Evolutionary conservation across 2,797 vertebrate species (phyloP), one percentile per base, ranked within the genome.

Genomic region (Galago senegalensis): DNA sequence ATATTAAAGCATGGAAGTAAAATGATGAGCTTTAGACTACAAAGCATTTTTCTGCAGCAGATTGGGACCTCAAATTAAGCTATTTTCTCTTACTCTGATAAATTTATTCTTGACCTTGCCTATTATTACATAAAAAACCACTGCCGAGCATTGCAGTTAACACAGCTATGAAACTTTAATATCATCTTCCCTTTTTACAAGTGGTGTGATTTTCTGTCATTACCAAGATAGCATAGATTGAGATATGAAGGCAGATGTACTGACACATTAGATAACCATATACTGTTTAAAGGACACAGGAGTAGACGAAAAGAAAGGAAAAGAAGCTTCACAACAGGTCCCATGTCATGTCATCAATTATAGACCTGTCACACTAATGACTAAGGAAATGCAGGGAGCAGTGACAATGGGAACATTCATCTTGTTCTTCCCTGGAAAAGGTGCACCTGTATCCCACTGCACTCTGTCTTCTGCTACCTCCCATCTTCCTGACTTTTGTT

Each of bases 361-460:
- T 73, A 94, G 87, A 87, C 67, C 91, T 98, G 98, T 98, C 98
- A 98, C 96, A 95, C 97, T 99, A 99, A 99, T 98, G 98, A 98
- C 96, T 95, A 89, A 49, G n/a, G 97, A 98, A 98, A 98, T 94
- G 96, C 98, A 98, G 73, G 86, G 96, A 98, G 93, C 95, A 3
- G 95, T 89, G 97, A 98, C 98, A 98, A 98, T 97, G 97, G 97
- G 96, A 93, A 97, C 98, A 99, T 99, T 97, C 98, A 98, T 99
- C 99, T 99, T 98, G 93, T 82, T 94, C 92, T 76, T 94, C n/a
- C 34, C 96, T 96, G 95, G 97, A 97, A 98, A 98, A 98, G 96
- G 97, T 92, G 98, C 98, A 98, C 98, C 98, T 98, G 98, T 96
- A 98, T 97, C 96, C 97, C 97, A 0, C 9, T 86, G 96, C 98